Evolutionary conservation across 2,797 vertebrate species (phyloP), one percentile per base, ranked within the genome.

Genomic region (Meriones psammophilus): DNA sequence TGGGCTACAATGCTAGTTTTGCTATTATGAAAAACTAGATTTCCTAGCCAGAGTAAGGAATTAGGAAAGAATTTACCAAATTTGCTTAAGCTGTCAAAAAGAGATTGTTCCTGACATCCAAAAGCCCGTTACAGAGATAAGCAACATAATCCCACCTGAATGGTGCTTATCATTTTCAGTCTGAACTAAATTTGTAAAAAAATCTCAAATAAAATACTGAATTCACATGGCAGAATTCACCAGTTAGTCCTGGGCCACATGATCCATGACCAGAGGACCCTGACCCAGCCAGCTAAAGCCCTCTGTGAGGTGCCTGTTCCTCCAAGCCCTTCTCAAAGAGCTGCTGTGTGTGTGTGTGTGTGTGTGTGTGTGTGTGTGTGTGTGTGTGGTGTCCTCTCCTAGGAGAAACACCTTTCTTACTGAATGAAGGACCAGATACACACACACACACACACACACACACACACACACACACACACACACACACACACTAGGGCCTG

Each of bases 21-120:
- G 76, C 81, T 68, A 73, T 88, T 91, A 94, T 13, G 50, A 69
- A 94, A 73, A 73, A 76, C 77, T 87, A 86, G 66, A 54, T 71
- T 80, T 85, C 83, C 92, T 69, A 94, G 76, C n/a, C 76, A 94
- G 85, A 87, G 54, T 94, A 7, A n/a, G 54, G 66, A 93, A 86
- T 50, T 18, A 28, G 56, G 62, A 88, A 86, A 86, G 15, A 85
- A 91, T 73, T 85, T 73, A 87, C 50, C 80, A 64, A 18, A 62
- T 87, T 79, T 86, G 64, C 42, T 28, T 68, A 24, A 90, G 68
- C 69, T 81, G 30, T 81, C 74, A 79, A n/a, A 84, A 93, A 94
- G 69, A 80, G 10, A 78, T 18, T 50, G 88, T 80, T 93, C 81
- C 26, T 66, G 30, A 66, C 8, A 81, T 14, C 33, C 56, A 79